Evolutionary conservation across 2,113 vertebrate genomes (phyloP), one percentile per base, ranked within the genome.

Genomic region (Oplegnathus fasciatus): DNA sequence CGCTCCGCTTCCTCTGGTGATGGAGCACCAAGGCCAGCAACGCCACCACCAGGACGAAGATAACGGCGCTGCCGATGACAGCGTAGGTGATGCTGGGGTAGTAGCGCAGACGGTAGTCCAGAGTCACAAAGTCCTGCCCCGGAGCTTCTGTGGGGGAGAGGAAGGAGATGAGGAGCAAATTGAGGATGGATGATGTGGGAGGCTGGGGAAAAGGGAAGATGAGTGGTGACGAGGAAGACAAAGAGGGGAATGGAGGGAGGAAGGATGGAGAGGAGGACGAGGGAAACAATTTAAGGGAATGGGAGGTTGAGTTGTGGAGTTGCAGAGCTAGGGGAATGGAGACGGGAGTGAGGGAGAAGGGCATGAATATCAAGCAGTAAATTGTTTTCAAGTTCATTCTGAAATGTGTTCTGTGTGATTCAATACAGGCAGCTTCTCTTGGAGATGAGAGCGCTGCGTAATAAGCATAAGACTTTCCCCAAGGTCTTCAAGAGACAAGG

Each of bases 31-130:
- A 75, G 0, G 98, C 98, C 6, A 99, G 91, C 13, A 99, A 94
- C 0, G 97, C 98, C 89, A 99, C 97, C 88, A 99, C 97, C 28
- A 99, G 94, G 1, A 99, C 97, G 0, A 99, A 99, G 91, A 99
- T 98, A 87, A 99, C 95, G 0, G 97, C 98, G 80, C 98, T 99
- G 81, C 98, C 98, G 0, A 99, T 97, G 92, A 99, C 97, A 1
- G 97, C 98, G 0, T 99, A 99, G 8, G 97, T 99, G 80, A 99
- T 97, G 55, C 97, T 99, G 20, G 98, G 98, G 85, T 99, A 99
- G 92, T 98, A 98, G 1, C 97, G 97, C 6, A 99, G 96, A 70
- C 97, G 97, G 50, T 97, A 97, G 89, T 99, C 98, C 0, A 98
- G 95, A 0, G 97, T 98, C 89, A 98, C 97, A 1, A 97, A 98